phyloP scores from a whole-genome alignment of 2,797 vertebrate species.

The Notolepis coatsorum region DNA sequence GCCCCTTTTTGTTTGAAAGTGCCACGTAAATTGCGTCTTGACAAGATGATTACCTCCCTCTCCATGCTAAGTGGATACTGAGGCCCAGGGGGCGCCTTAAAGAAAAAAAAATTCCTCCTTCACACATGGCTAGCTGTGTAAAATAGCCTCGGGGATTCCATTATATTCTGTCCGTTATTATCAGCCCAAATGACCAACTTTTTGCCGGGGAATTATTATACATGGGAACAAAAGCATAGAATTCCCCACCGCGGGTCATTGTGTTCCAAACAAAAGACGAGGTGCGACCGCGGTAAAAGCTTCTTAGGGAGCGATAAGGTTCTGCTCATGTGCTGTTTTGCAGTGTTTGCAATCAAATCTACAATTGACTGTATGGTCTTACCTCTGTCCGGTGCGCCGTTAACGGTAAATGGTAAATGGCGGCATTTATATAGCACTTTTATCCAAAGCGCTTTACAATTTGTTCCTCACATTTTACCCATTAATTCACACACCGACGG shows the following conservation, averaged over 20 bases:
- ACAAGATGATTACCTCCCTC: not conserved
- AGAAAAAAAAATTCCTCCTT: not conserved
- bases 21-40: not conserved
- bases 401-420: too few species aligned
- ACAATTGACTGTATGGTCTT: too few species aligned
- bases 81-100: not conserved
- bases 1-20: not conserved
- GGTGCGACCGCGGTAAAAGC: not conserved
- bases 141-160: not conserved
- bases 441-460: too few species aligned
- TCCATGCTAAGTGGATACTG: not conserved
- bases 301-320: not conserved
- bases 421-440: too few species aligned
- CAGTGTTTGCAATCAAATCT: not conserved
- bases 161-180: not conserved
- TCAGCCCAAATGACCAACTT: not conserved
- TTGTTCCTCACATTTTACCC: too few species aligned
- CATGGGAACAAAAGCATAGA: not conserved
- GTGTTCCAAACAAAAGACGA: not conserved
- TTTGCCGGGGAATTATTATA: not conserved
- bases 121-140: not conserved
- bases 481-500: too few species aligned
- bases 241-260: not conserved
- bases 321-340: not conserved
- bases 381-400: too few species aligned